Evolutionary conservation across 2,113 vertebrate genomes (phyloP).

Genomic region (Scalopus aquaticus): DNA sequence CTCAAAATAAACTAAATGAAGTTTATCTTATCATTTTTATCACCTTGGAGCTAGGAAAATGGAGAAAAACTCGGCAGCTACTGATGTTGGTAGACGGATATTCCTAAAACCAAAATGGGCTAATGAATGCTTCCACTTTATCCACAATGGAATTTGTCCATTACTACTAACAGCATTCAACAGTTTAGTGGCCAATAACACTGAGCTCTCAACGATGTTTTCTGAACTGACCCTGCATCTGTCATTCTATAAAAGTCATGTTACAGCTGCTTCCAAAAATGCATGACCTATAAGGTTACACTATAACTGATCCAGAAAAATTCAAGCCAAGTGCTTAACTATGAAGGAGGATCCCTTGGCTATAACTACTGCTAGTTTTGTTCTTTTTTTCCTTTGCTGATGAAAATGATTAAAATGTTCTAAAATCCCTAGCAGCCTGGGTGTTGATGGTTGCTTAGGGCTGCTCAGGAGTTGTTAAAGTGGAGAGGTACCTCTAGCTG

Average conservation of each 20-base stretch:
- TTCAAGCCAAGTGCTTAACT: background rate
- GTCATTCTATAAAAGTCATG: background rate
- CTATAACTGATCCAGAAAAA: constrained; percentile 44
- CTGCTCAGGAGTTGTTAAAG: background rate
- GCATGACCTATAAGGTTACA: constrained; percentile 44
- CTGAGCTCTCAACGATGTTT: background rate
- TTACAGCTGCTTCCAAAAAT: background rate
- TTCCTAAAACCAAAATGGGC: background rate
- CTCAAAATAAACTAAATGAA: background rate
- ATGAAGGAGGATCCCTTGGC: background rate
- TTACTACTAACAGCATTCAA: background rate
- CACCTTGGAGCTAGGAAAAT: background rate
- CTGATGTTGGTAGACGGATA: background rate
- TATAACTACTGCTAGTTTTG: background rate
- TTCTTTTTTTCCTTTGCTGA: background rate
- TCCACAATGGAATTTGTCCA: background rate
- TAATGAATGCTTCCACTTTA: background rate
- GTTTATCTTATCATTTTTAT: background rate
- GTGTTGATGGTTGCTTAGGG: background rate
- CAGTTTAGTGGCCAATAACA: background rate
- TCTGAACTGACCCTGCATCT: background rate
- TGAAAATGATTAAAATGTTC: background rate
- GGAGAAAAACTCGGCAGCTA: background rate
- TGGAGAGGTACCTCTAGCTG: background rate
- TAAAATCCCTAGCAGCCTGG: background rate